Conservation (phyloP, 2,888 invertebrate genomes). For the Sphecodes monilicornis region DNA sequence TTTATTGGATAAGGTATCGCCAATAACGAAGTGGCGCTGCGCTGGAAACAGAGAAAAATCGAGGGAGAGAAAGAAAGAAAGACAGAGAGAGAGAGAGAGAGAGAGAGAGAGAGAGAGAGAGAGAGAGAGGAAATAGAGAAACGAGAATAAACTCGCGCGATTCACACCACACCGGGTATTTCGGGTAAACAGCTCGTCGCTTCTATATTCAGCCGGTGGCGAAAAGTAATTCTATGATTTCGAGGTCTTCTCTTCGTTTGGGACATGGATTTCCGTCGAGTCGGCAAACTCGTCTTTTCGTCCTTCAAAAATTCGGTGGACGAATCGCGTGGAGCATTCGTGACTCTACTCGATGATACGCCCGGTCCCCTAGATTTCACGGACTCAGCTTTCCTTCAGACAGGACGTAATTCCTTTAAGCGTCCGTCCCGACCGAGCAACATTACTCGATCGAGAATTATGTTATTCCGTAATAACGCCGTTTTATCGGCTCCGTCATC, state of each 20-base stretch:
- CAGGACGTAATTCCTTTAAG: constrained; percentile 64
- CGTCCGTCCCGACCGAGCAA: constrained; percentile 17
- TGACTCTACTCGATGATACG: constrained; percentile 74
- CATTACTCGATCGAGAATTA: constrained; percentile 41
- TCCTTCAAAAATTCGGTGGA: constrained; percentile 70
- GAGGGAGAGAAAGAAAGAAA: background rate
- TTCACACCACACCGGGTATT: constrained; percentile 39
- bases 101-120: background rate
- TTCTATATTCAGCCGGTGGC: constrained; percentile 46
- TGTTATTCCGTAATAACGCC: constrained; percentile 21
- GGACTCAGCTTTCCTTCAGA: constrained; percentile 70
- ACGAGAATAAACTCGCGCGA: constrained; percentile 8
- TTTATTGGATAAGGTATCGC: constrained; percentile 39
- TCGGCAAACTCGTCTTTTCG: constrained; percentile 71
- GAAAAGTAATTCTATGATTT: constrained; percentile 61
- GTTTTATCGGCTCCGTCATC: background rate
- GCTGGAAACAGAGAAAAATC: background rate
- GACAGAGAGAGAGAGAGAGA: background rate
- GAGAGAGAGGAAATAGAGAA: background rate
- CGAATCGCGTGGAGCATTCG: constrained; percentile 65
- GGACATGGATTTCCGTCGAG: constrained; percentile 62
- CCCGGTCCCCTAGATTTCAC: constrained; percentile 59
- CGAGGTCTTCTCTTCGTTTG: constrained; percentile 47
- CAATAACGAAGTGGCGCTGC: constrained; percentile 30
- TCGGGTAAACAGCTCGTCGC: constrained; percentile 51